Percentiles rank a stretch among this genome's conserved stretches.
Evolutionary conservation across 2,797 vertebrate species (phyloP).

Genomic region (Macropus fuliginosus): DNA sequence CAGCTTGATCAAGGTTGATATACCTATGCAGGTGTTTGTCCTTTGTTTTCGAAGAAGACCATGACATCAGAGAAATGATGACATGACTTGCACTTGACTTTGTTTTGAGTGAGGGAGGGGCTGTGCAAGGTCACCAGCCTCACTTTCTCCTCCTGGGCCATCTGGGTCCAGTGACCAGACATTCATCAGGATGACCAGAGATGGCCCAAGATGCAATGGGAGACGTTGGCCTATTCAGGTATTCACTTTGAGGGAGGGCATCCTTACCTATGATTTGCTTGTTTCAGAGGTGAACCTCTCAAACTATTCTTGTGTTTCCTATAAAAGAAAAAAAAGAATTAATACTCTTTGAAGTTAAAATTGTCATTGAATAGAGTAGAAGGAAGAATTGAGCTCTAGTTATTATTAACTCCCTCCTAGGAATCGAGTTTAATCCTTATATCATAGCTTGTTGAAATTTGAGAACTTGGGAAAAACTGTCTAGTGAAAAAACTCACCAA

Average conservation of each 20-base stretch:
- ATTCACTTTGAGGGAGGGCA: background rate
- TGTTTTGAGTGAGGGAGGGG: too few species aligned
- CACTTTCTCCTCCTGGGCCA: too few species aligned
- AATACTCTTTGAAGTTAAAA: background rate
- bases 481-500: constrained; percentile 57
- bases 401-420: background rate
- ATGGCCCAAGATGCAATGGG: too few species aligned
- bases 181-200: too few species aligned
- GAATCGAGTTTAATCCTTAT: constrained; percentile 1
- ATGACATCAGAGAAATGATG: too few species aligned
- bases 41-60: too few species aligned
- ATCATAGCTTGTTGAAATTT: constrained; percentile 11
- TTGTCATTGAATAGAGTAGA: background rate
- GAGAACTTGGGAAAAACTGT: constrained; percentile 53
- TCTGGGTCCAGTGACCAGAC: too few species aligned
- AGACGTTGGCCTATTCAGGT: too few species aligned
- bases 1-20: background rate
- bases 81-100: too few species aligned
- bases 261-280: constrained; percentile 65
- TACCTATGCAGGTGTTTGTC: too few species aligned
- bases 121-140: too few species aligned
- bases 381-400: background rate
- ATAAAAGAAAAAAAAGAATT: constrained; percentile 49
- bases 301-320: constrained; percentile 59
- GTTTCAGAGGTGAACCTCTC: constrained; percentile 61